Conservation (phyloP, 35 echinoderm and acorn worm genomes). For the Acanthaster planci region DNA sequence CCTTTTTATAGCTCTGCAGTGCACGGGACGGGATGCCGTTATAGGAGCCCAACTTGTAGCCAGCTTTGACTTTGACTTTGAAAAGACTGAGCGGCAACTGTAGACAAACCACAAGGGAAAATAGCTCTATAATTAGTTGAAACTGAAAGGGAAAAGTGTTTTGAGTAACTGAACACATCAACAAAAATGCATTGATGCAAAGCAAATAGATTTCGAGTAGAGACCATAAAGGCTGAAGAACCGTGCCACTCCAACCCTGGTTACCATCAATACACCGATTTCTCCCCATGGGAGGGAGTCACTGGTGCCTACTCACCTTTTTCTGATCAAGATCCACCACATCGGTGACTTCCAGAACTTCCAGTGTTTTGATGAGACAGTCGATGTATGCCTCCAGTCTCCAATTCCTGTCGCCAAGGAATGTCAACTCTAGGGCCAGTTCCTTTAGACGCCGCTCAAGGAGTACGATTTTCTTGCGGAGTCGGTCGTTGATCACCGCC, state of each 20-base stretch:
- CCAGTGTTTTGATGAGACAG: constrained; percentile 76
- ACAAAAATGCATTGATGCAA: too few relatives aligned
- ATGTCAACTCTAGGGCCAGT: constrained; percentile 56
- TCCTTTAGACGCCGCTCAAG: constrained; percentile 61
- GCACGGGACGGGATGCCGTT: constrained; percentile 75
- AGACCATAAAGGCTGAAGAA: too few relatives aligned
- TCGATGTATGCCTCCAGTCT: constrained; percentile 87
- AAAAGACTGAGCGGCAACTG: constrained; percentile 74
- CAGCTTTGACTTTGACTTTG: constrained; percentile 86
- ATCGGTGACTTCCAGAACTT: constrained; percentile 68
- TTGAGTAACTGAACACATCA: too few relatives aligned
- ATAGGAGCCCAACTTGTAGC: constrained; percentile 73
- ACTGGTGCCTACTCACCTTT: constrained; percentile 54
- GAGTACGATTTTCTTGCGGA: constrained; percentile 36
- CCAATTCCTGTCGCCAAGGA: constrained; percentile 83
- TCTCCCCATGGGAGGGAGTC: too few relatives aligned
- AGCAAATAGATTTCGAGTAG: too few relatives aligned
- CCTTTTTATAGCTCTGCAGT: constrained; percentile 66
- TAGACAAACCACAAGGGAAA: constrained; percentile 20
- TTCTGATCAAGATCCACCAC: constrained; percentile 76
- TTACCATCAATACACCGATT: too few relatives aligned
- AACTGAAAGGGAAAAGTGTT: too few relatives aligned
- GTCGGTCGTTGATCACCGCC: constrained; percentile 55
- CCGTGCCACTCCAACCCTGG: too few relatives aligned
- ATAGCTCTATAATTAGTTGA: too few relatives aligned